Evolutionary conservation across 2,888 invertebrate species (phyloP).

Genomic region (Ephialtes manifestator): DNA sequence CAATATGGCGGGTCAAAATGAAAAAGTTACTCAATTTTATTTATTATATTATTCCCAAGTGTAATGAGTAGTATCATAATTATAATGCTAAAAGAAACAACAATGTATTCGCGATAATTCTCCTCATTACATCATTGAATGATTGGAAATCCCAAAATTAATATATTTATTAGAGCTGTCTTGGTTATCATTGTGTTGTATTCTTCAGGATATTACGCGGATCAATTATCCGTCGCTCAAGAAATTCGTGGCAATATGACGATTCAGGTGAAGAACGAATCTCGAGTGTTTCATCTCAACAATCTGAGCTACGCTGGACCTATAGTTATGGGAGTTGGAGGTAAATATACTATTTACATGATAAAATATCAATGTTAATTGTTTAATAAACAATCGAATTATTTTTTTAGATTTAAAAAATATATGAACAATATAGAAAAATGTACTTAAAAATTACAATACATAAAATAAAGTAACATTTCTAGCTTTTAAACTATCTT

Average conservation of each 20-base stretch:
- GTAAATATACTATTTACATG: constrained; percentile 85
- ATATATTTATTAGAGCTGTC: not conserved
- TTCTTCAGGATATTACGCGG: constrained; percentile 92
- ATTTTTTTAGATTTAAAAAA: not conserved
- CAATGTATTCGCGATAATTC: no score
- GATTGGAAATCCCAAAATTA: no score
- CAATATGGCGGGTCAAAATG: no score
- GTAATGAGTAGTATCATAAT: no score
- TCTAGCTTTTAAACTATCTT: no score
- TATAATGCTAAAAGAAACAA: no score
- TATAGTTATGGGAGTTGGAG: constrained; percentile 98
- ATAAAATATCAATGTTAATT: no score
- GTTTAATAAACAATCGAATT: no score
- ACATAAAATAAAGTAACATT: not conserved
- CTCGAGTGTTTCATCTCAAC: constrained; percentile 94
- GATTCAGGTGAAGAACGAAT: constrained; percentile 93
- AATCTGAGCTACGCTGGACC: constrained; percentile 98
- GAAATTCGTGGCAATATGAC: constrained; percentile 93
- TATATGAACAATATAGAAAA: not conserved
- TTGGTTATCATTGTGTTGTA: constrained; percentile 19
- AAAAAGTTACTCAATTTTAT: no score
- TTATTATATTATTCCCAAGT: no score
- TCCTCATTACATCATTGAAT: no score
- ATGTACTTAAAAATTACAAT: not conserved
- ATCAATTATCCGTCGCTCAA: constrained; percentile 92